Evolutionary conservation across 2,797 vertebrate genomes (phyloP).

Genomic region (Danio tinwini): DNA sequence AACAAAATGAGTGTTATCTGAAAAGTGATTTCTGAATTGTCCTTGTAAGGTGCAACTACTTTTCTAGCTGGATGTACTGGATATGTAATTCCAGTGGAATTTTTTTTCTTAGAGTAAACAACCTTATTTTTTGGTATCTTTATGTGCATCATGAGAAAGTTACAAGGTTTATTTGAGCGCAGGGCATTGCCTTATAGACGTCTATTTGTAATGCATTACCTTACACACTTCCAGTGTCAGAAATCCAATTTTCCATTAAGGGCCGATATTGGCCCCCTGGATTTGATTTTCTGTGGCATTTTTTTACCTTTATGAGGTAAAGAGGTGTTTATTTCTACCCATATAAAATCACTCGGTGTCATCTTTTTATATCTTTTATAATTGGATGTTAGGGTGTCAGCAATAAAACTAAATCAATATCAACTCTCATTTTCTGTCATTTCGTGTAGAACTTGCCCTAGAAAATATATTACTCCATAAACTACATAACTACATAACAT

Average conservation of each 20-base stretch:
- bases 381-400: constrained; percentile 17
- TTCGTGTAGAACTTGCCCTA: not conserved
- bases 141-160: constrained; percentile 6
- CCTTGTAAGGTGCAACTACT: not conserved
- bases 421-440: constrained; percentile 1
- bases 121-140: not conserved
- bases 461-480: not conserved
- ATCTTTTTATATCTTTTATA: constrained; percentile 36
- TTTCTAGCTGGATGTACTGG: not conserved
- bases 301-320: not conserved
- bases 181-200: constrained; percentile 1
- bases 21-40: not conserved
- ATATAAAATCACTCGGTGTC: constrained; percentile 16
- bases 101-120: not conserved
- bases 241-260: constrained; percentile 45
- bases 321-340: constrained; percentile 13
- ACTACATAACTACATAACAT: not conserved
- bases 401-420: constrained; percentile 31
- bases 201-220: constrained; percentile 26
- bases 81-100: not conserved
- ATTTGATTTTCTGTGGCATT: constrained; percentile 8
- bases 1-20: not conserved
- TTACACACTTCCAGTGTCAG: constrained; percentile 28
- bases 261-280: not conserved
- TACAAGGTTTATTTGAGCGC: not conserved